Base-by-base conservation (phyloP, 2,797 vertebrate species). In the Poliocrania exsul region DNA sequence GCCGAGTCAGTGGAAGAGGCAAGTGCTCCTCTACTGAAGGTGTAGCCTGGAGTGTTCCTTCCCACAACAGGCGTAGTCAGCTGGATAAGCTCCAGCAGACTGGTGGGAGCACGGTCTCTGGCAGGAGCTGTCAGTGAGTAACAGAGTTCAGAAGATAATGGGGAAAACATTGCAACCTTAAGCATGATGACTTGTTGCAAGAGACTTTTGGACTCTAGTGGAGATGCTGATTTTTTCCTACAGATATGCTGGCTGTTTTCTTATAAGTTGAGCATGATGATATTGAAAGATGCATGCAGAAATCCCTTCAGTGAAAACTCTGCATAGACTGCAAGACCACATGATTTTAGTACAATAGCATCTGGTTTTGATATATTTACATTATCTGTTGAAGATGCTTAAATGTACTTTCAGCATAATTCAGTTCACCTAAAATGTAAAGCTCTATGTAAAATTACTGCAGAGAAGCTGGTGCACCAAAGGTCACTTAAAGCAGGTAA, bases 91-190 rank as follows among this genome's bases (percentile, higher is more conserved):
- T 82, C 78, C 88, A 87, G 91, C 74, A 87, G 70, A 51, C 71
- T 37, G 67, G 67, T 81, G 78, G 81, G 81, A 95, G 60, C 66
- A 79, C 69, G 78, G 81, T 88, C 78, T 81, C 60, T 87, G 78
- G 56, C 60, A 58, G 78, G 70, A 94, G 81, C 50, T 47, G 44
- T 40, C 66, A n/a, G 53, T 44, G 72, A 75, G 56, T 65, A 51
- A 64, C 40, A 26, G 67, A 17, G 26, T 38, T 74, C 7, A 47
- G 47, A 65, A 85, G 78, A 74, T 90, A 80, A 37, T 18, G 31
- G 44, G 44, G 56, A 53, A 77, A 90, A 65, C 46, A 38, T 5
- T 46, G 37, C 16, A 69, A 26, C 38, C 53, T 66, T 31, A 72
- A 72, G 42, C 33, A 8, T 1, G 3, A 25, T 42, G 53, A 17